phyloP scores from a whole-genome alignment of 2,113 vertebrate species.

The Falcunculus frontatus region DNA sequence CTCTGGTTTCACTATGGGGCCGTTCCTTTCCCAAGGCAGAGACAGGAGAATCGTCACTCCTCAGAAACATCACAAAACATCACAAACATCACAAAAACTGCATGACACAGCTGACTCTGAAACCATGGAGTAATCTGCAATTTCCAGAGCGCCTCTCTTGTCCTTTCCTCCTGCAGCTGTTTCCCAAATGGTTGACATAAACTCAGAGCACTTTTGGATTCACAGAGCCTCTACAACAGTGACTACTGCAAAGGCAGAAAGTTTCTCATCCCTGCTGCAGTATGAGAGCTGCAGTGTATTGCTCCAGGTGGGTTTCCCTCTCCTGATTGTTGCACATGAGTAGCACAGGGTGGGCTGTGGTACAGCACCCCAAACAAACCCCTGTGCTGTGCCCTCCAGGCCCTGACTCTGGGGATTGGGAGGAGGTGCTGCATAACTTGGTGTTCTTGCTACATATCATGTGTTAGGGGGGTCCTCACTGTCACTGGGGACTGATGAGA shows the following conservation, averaged over 20 bases:
- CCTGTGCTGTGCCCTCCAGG: background rate
- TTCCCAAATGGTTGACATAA: background rate
- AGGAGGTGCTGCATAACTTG: background rate
- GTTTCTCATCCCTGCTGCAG: background rate
- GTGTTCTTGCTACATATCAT: accelerated
- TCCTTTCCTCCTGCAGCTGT: background rate
- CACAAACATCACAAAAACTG: background rate
- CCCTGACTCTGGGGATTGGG: background rate
- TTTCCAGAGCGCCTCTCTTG: background rate
- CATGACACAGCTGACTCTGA: background rate
- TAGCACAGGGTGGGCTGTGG: background rate
- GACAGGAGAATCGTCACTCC: background rate
- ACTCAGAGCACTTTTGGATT: background rate
- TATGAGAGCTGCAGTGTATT: background rate
- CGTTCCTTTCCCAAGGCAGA: background rate
- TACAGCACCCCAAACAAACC: too few relatives aligned
- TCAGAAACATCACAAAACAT: background rate
- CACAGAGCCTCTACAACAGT: background rate
- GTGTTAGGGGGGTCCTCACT: background rate
- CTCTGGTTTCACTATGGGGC: background rate
- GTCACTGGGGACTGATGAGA: background rate
- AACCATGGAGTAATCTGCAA: background rate
- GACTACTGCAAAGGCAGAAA: background rate
- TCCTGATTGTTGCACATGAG: background rate
- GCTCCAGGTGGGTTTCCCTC: background rate